Evolutionary conservation across 2,113 vertebrate species (phyloP).

Genomic region (Syrrhaptes paradoxus): DNA sequence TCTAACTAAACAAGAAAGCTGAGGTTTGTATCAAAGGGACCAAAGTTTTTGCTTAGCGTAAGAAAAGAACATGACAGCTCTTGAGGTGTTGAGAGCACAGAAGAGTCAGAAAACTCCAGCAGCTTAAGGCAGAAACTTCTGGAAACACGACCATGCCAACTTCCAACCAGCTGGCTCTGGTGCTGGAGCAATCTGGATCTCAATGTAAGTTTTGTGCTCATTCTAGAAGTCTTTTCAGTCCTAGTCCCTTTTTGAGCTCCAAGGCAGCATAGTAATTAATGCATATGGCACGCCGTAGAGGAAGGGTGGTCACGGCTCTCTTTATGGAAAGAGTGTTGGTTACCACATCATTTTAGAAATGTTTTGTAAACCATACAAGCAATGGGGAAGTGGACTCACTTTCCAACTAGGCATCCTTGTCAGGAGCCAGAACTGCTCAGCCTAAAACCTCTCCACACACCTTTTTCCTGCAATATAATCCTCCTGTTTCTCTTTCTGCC

Average conservation of each 20-base stretch:
- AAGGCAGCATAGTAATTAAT: rapidly evolving
- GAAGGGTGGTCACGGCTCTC: background rate
- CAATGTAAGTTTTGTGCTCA: background rate
- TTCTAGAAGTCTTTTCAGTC: background rate
- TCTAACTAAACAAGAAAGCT: background rate
- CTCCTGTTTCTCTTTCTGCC: background rate
- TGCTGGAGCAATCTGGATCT: background rate
- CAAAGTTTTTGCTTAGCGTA: background rate
- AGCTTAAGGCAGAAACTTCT: background rate
- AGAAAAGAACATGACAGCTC: background rate
- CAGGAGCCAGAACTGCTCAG: background rate
- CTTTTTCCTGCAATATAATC: background rate
- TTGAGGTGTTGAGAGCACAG: background rate
- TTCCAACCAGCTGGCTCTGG: background rate
- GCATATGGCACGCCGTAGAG: no score
- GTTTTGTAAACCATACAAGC: background rate
- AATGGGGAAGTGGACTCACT: background rate
- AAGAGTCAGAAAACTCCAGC: background rate
- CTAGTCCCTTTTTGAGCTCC: background rate
- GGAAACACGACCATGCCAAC: rapidly evolving
- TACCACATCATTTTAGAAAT: background rate
- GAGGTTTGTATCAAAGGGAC: background rate
- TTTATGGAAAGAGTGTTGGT: background rate
- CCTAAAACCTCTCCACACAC: background rate
- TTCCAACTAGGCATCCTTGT: background rate